phyloP scores from a whole-genome alignment of 2,113 vertebrate genomes.

The Sigmodon hispidus region DNA sequence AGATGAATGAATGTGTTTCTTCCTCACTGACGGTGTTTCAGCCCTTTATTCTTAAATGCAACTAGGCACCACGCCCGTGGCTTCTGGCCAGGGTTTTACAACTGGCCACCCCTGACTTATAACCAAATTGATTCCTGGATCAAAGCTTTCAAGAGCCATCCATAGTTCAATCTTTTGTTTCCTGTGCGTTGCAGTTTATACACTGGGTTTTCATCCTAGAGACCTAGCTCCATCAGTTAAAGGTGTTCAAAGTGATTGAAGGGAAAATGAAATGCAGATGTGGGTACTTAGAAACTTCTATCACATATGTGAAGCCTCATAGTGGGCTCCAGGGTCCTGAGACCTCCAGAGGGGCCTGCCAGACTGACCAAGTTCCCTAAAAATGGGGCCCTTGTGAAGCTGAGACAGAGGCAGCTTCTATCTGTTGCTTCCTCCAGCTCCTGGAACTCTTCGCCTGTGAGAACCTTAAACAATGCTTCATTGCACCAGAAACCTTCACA shows the following conservation, averaged over 20 bases:
- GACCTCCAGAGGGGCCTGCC: not conserved
- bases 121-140: slow-evolving; percentile 37
- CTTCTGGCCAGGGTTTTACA: not conserved
- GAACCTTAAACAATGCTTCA: not conserved
- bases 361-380: slow-evolving; percentile 19
- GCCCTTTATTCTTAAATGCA: not conserved
- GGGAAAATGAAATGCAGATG: slow-evolving; percentile 20
- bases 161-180: slow-evolving; percentile 15
- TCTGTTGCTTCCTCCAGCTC: not conserved
- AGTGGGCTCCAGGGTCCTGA: not conserved
- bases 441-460: not conserved
- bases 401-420: slow-evolving; percentile 1
- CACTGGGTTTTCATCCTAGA: slow-evolving; percentile 38
- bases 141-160: not conserved
- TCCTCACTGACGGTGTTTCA: not conserved
- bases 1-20: not conserved
- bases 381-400: not conserved
- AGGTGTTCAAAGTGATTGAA: not conserved
- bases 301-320: not conserved
- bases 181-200: not conserved
- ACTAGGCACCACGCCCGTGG: not conserved
- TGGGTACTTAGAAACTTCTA: not conserved
- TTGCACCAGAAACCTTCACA: not conserved
- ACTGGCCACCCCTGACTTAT: slow-evolving; percentile 5
- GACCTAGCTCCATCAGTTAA: not conserved